A percentile compares a stretch with the other conserved stretches of the same genome.
These are phyloP conservation scores for Apoda limacodes DNA, from an alignment of 2,888 invertebrate species.

Conservation along the genomic window DNA sequence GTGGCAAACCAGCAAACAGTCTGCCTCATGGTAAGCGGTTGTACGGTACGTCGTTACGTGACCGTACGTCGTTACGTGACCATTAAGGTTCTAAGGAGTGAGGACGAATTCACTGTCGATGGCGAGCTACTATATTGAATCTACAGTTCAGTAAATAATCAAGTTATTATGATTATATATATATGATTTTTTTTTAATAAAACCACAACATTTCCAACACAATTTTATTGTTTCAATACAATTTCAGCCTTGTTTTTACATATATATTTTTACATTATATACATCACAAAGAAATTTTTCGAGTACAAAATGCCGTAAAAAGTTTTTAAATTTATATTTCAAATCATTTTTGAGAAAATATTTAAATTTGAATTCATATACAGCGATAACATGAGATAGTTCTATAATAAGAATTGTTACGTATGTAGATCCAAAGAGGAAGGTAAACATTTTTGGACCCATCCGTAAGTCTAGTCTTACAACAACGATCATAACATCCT, in stretches of 20 bases:
- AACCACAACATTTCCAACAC: conserved; percentile 45
- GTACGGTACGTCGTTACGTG: too few species aligned
- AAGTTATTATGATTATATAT: too few species aligned
- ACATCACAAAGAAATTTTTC: conserved; percentile 48
- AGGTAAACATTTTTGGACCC: not conserved
- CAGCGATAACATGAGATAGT: conserved; percentile 19
- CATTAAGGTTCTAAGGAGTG: too few species aligned
- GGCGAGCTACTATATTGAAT: too few species aligned
- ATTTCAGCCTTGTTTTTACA: conserved; percentile 68
- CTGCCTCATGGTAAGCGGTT: too few species aligned
- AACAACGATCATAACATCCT: conserved; percentile 66
- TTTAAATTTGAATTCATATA: conserved; percentile 23
- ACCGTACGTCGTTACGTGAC: too few species aligned
- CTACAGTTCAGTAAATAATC: too few species aligned
- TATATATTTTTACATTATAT: conserved; percentile 62
- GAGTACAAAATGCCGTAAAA: conserved; percentile 64
- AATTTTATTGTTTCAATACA: conserved; percentile 69
- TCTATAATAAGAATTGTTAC: too few species aligned
- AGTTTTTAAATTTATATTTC: conserved; percentile 36
- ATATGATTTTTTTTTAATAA: too few species aligned
- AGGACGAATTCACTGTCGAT: too few species aligned
- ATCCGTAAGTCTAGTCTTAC: conserved; percentile 24
- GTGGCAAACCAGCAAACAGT: too few species aligned
- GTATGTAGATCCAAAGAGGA: not conserved
- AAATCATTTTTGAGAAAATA: conserved; percentile 45